Percentiles rank a stretch among this genome's conserved stretches.
These are phyloP conservation scores for Drosophila meridiana DNA, from an alignment of 2,888 invertebrate species.

Conservation along the genomic window DNA sequence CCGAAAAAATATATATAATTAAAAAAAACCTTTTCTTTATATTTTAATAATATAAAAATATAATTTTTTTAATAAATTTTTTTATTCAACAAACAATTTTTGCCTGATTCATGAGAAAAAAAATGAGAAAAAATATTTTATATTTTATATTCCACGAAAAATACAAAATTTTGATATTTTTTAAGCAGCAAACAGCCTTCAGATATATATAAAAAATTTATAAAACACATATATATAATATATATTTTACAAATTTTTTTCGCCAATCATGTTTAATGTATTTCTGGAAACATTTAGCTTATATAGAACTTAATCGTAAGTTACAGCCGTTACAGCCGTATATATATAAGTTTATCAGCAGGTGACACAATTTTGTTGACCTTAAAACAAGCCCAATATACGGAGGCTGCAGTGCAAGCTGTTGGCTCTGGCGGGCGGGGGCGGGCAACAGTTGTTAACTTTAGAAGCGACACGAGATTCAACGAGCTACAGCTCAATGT, in stretches of 20 bases:
- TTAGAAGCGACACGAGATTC: constrained; percentile 70
- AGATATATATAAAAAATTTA: not conserved
- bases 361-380: constrained; percentile 61
- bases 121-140: not conserved
- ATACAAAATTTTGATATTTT: not conserved
- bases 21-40: not conserved
- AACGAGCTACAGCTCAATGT: constrained; percentile 25
- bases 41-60: not conserved
- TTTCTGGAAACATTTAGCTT: not conserved
- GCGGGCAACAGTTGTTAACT: constrained; percentile 49
- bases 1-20: not conserved
- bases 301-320: constrained; percentile 8
- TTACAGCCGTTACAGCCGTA: not conserved
- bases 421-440: constrained; percentile 10
- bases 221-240: not conserved
- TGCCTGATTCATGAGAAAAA: not conserved
- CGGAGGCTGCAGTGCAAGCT: constrained; percentile 16
- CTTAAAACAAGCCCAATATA: constrained; percentile 59
- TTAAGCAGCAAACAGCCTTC: not conserved
- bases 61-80: not conserved
- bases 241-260: not conserved
- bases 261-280: not conserved
- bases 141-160: not conserved
- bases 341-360: constrained; percentile 20
- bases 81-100: not conserved